phyloP scores from a whole-genome alignment of 2,113 vertebrate genomes.

The Otolemur garnettii region DNA sequence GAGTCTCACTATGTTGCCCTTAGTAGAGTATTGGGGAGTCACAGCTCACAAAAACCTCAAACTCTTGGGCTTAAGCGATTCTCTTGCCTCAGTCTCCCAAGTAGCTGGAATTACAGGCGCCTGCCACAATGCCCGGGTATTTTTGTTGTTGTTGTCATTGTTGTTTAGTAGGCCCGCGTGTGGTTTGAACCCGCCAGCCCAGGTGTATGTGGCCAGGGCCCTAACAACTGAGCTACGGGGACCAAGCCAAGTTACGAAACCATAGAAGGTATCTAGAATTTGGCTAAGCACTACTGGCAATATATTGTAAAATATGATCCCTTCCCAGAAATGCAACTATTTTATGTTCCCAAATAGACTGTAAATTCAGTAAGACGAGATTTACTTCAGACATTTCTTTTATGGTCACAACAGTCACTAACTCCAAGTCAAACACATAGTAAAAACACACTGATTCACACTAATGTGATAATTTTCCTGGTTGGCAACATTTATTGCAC shows the following conservation, averaged over 20 bases:
- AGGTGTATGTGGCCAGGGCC: no score
- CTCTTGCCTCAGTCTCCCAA: no score
- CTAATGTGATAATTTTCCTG: neutral
- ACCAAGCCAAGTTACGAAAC: neutral
- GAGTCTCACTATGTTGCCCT: no score
- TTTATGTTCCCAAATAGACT: neutral
- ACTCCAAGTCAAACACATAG: neutral
- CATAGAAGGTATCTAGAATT: neutral
- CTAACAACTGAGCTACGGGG: no score
- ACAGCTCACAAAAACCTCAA: neutral
- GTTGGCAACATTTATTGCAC: neutral
- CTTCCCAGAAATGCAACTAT: neutral
- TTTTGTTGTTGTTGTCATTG: no score
- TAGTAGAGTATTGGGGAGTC: neutral
- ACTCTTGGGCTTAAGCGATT: no score
- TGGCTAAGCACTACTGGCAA: neutral
- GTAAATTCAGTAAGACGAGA: neutral
- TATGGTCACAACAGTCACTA: neutral
- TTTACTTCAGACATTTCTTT: neutral
- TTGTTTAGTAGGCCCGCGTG: no score
- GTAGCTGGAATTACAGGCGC: no score
- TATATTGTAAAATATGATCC: neutral
- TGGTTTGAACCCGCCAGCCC: no score
- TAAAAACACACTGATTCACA: neutral
- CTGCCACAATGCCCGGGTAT: no score